phyloP scores from a whole-genome alignment of 2,797 vertebrate species.

The Gadopsis bispinosus region DNA sequence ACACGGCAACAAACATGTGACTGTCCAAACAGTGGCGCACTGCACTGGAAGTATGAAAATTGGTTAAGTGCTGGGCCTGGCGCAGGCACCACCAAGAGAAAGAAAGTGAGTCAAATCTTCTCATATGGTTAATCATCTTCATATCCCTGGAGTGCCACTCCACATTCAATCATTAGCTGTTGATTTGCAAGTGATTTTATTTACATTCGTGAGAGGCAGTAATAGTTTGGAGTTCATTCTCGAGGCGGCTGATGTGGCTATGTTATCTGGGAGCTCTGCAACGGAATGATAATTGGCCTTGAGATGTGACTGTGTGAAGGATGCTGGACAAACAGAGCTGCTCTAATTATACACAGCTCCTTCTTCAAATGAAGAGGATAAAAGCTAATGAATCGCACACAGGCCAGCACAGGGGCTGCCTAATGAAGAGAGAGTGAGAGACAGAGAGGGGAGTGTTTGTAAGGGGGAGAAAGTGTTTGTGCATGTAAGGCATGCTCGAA shows the following conservation, averaged over 20 bases:
- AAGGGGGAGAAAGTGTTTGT: constrained; percentile 26
- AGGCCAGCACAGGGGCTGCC: constrained; percentile 76
- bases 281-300: constrained; percentile 83
- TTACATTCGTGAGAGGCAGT: constrained; percentile 83
- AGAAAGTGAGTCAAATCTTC: constrained; percentile 43
- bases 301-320: constrained; percentile 81
- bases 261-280: constrained; percentile 68
- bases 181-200: constrained; percentile 84
- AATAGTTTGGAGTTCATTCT: constrained; percentile 79
- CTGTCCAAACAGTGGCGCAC: neutral
- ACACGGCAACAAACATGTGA: constrained; percentile 27
- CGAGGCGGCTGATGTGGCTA: constrained; percentile 66
- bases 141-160: constrained; percentile 74
- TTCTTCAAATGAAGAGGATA: constrained; percentile 85
- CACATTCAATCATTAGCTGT: constrained; percentile 78
- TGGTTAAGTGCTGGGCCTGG: constrained; percentile 11
- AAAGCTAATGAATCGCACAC: constrained; percentile 87
- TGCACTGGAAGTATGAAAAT: constrained; percentile 19
- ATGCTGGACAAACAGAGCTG: constrained; percentile 85
- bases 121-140: constrained; percentile 56
- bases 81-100: constrained; percentile 31
- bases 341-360: constrained; percentile 86
- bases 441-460: constrained; percentile 53
- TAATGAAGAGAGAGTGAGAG: constrained; percentile 84
- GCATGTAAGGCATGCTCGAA: constrained; percentile 66